A percentile compares a stretch with the other conserved stretches of the same genome.
Evolutionary conservation across 1,140 invertebrate species (phyloP).

Genomic region (Pinna nobilis): DNA sequence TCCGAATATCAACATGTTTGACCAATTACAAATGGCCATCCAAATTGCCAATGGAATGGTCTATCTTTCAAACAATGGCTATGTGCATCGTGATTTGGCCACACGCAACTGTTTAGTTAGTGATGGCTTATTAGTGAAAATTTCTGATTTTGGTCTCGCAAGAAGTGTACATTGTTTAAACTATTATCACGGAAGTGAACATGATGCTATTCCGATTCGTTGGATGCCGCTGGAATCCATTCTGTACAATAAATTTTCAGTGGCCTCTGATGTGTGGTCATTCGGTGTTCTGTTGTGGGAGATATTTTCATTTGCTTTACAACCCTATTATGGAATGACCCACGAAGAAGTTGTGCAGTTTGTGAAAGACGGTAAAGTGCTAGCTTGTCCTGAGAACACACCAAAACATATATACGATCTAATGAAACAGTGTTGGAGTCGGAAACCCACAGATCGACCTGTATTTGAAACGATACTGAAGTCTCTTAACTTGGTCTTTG

Average conservation of each 20-base stretch:
- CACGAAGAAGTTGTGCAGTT: slow-evolving; percentile 96
- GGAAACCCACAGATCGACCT: slow-evolving; percentile 87
- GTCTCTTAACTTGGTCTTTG: slow-evolving; percentile 53
- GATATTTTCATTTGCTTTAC: slow-evolving; percentile 96
- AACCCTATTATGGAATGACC: slow-evolving; percentile 94
- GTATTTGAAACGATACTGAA: slow-evolving; percentile 79
- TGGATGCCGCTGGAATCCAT: slow-evolving; percentile 98
- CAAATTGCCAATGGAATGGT: slow-evolving; percentile 98
- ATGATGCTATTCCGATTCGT: slow-evolving; percentile 78
- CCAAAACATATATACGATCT: slow-evolving; percentile 92
- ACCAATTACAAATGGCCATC: slow-evolving; percentile 89
- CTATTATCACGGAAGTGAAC: slow-evolving; percentile 80
- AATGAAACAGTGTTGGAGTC: slow-evolving; percentile 95
- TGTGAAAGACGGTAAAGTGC: slow-evolving; percentile 93
- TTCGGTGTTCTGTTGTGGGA: slow-evolving; percentile 98
- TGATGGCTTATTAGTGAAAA: slow-evolving; percentile 89
- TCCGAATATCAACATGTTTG: slow-evolving; percentile 83
- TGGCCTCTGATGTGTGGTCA: slow-evolving; percentile 98
- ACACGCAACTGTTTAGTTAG: slow-evolving; percentile 95
- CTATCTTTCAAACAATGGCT: slow-evolving; percentile 83
- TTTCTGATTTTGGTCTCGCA: slow-evolving; percentile 98
- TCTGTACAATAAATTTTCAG: slow-evolving; percentile 95
- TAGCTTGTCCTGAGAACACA: slow-evolving; percentile 94
- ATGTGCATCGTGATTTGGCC: slow-evolving; percentile 91
- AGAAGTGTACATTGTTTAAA: slow-evolving; percentile 91